These are phyloP conservation scores for Melipona beecheii DNA, from an alignment of 2,888 invertebrate genomes.

Conservation along the genomic window DNA sequence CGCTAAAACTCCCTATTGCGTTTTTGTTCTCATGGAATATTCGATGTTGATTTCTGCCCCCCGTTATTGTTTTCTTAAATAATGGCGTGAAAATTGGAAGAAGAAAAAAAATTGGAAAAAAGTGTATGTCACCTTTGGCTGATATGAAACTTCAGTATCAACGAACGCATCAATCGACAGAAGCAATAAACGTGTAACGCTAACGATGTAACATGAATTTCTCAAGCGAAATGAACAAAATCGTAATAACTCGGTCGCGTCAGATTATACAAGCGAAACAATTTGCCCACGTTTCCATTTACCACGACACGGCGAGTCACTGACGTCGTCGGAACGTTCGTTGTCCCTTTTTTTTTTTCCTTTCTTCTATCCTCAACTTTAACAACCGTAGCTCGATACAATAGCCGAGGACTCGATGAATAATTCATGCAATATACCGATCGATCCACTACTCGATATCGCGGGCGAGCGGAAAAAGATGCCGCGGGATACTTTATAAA, in stretches of 20 bases:
- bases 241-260: neutral
- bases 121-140: neutral
- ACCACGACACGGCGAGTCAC: neutral
- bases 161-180: neutral
- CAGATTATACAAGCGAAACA: neutral
- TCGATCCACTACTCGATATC: conserved; percentile 54
- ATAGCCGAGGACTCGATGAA: conserved; percentile 22
- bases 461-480: conserved; percentile 37
- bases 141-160: neutral
- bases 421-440: conserved; percentile 48
- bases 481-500: conserved; percentile 54
- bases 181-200: neutral
- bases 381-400: conserved; percentile 24
- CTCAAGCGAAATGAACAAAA: too few species aligned
- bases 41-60: neutral
- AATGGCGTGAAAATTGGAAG: too few species aligned
- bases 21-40: neutral
- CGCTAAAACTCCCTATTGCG: neutral
- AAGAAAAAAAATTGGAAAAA: neutral
- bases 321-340: neutral
- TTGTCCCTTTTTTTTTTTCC: neutral
- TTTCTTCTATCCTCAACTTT: conserved; percentile 14
- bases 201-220: neutral
- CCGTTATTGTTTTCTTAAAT: neutral
- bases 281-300: neutral